These are phyloP conservation scores for Anser cygnoides DNA, from an alignment of 2,113 vertebrate species.

Conservation along the genomic window DNA sequence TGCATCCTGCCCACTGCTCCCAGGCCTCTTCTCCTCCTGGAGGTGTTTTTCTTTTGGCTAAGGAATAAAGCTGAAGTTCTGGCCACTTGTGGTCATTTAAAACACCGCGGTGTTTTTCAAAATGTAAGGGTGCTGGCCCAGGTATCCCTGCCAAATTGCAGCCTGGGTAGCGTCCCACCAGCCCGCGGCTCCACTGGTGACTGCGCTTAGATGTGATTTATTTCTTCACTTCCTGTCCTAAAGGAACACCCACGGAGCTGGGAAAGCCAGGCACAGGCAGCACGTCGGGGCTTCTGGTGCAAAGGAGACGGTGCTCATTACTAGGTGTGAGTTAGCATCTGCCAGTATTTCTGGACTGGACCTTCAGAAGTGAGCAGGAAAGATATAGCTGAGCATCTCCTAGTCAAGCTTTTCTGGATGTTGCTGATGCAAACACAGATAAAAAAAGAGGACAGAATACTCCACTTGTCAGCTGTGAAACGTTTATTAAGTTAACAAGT, in stretches of 20 bases:
- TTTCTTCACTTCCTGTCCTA: conserved; percentile 55
- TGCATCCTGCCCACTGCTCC: neutral
- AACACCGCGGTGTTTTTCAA: conserved; percentile 22
- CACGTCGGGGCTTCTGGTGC: neutral
- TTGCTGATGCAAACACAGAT: neutral
- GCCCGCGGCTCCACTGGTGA: neutral
- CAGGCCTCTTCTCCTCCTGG: neutral
- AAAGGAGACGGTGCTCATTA: neutral
- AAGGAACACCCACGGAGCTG: conserved; percentile 54
- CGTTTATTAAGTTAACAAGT: conserved; percentile 2
- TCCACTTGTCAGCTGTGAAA: neutral
- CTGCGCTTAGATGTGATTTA: conserved; percentile 45
- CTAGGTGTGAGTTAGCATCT: neutral
- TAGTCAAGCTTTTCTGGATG: neutral
- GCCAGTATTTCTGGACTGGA: neutral
- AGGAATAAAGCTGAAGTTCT: conserved; percentile 45
- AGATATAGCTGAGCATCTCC: neutral
- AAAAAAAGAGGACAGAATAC: neutral
- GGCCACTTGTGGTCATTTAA: conserved; percentile 24
- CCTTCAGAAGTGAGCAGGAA: neutral
- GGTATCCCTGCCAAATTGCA: conserved; percentile 24
- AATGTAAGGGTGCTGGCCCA: neutral
- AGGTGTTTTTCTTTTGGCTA: conserved; percentile 41
- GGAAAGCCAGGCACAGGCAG: neutral
- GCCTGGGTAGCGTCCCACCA: conserved; percentile 9